Evolutionary conservation across 2,113 vertebrate genomes (phyloP).

Genomic region (Smithornis capensis): DNA sequence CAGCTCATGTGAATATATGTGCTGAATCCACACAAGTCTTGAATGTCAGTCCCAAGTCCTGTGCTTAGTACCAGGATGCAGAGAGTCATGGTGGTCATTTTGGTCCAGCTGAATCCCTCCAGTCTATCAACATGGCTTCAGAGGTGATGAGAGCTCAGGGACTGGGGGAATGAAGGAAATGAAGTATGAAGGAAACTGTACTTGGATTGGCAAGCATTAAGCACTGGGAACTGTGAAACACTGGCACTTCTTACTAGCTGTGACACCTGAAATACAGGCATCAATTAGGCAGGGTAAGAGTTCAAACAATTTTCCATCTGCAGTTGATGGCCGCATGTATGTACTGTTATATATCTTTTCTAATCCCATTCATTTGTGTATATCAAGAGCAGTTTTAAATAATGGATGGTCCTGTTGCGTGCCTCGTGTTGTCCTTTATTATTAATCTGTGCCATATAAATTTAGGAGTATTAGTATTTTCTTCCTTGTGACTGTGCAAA

Average conservation of each 20-base stretch:
- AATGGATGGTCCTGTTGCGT: background rate
- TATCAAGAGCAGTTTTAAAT: background rate
- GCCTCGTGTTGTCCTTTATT: background rate
- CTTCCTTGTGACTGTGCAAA: background rate
- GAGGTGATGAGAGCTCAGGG: rapidly evolving
- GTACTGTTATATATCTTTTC: background rate
- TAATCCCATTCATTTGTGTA: rapidly evolving
- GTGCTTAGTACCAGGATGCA: background rate
- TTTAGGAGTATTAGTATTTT: background rate
- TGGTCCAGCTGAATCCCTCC: background rate
- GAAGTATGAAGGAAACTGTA: background rate
- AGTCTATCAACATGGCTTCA: background rate
- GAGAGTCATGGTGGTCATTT: background rate
- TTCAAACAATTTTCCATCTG: background rate
- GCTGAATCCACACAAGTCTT: background rate
- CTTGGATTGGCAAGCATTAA: background rate
- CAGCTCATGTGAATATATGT: background rate
- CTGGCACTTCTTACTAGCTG: background rate
- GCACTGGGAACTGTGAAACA: background rate
- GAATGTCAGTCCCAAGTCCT: background rate
- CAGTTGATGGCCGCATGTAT: background rate
- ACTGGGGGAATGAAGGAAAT: background rate
- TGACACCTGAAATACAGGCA: background rate
- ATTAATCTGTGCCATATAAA: background rate
- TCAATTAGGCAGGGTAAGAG: background rate